phyloP scores from a whole-genome alignment of 2,888 invertebrate species.

The Cyclophora albipunctata region DNA sequence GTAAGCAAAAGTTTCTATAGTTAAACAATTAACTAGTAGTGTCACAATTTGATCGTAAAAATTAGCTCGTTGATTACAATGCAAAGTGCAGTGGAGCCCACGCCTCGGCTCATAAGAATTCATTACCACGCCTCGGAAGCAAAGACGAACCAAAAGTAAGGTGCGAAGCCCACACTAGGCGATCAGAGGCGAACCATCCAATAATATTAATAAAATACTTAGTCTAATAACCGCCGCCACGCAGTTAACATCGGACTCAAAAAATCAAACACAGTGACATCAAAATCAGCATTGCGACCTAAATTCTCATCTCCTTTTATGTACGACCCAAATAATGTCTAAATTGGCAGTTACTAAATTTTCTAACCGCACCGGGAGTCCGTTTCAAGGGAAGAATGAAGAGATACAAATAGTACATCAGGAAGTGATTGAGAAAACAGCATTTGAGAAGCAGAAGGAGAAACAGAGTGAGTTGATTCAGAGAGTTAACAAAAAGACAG shows the following conservation, averaged over 20 bases:
- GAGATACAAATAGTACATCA: slow-evolving; percentile 40
- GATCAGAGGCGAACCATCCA: slow-evolving; percentile 46
- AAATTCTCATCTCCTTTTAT: slow-evolving; percentile 38
- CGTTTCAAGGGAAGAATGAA: slow-evolving; percentile 35
- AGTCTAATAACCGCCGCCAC: slow-evolving; percentile 53
- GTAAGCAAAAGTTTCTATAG: no score
- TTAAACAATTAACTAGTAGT: no score
- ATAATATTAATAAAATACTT: slow-evolving; percentile 45
- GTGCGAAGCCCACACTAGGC: slow-evolving; percentile 69
- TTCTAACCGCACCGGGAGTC: slow-evolving; percentile 40
- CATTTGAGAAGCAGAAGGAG: slow-evolving; percentile 55
- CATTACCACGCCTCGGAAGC: slow-evolving; percentile 69
- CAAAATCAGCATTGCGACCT: slow-evolving; percentile 44
- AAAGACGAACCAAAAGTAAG: slow-evolving; percentile 62
- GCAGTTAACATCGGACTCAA: slow-evolving; percentile 38
- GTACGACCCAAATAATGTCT: slow-evolving; percentile 43
- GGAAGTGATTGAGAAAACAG: slow-evolving; percentile 49
- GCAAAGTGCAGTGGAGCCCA: slow-evolving; percentile 59
- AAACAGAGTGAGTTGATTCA: slow-evolving; percentile 56
- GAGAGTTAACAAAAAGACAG: slow-evolving; percentile 58
- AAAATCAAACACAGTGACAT: slow-evolving; percentile 25
- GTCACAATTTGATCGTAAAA: slow-evolving; percentile 13
- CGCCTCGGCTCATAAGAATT: slow-evolving; percentile 53
- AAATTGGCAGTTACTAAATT: slow-evolving; percentile 58
- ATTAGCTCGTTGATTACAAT: slow-evolving; percentile 41